Evolutionary conservation across 2,797 vertebrate species (phyloP), one percentile per base, ranked within the genome.

Genomic region (Malurus splendens): DNA sequence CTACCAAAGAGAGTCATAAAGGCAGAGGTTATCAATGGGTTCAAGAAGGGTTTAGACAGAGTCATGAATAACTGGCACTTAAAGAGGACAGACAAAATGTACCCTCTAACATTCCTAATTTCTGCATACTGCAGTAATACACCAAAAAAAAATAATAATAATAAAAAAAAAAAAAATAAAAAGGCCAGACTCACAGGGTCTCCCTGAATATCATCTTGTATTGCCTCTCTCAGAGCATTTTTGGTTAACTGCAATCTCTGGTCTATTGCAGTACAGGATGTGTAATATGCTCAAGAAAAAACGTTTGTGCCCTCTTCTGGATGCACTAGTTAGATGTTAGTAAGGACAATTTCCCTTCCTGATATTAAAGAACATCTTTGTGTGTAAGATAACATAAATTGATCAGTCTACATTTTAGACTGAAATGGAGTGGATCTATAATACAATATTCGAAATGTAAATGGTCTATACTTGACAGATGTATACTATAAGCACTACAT

Each of bases 181-280:
- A 80, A 0, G 3, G 22, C 9, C 68, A 82, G 39, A 56, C 6
- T 68, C 4, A 18, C 0, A 0, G 25, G 30, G 24, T 39, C 55
- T 38, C 76, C n/a, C 56, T 38, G 44, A 82, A 48, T 8, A 82
- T 19, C 25, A 72, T 20, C 30, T 79, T 38, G 28, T 65, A 3
- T 36, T 65, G 36, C 65, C 13, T 52, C 44, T 66, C 30, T 62
- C 32, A 32, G 41, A 68, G 16, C 14, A 7, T 27, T 50, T 1
- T 48, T 30, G 51, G 32, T 36, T 65, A 39, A 71, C 23, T 64
- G 48, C 64, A 82, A 75, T 73, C 44, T 36, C 62, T 41, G 30
- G 15, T 78, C 50, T 78, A 33, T 12, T 51, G 16, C 18, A 45
- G 10, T 20, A 41, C 0, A 1, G 14, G 18, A 47, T 28, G 14